Base-by-base conservation (phyloP, 2,797 vertebrate genomes). In the Tarsius wallacei region DNA sequence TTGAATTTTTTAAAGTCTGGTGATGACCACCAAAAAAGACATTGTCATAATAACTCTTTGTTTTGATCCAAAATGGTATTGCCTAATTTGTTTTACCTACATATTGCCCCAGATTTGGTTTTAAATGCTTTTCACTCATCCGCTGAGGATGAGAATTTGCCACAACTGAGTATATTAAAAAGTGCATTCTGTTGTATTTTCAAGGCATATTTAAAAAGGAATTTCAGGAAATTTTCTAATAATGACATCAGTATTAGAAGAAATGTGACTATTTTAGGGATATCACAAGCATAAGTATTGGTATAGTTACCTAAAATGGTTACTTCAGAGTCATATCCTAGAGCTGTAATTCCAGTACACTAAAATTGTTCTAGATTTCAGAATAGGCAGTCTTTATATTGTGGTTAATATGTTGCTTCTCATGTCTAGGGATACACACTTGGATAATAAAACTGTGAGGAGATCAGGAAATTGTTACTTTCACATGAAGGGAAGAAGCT, bases 291-390 rank as follows among this genome's bases (percentile, higher is more conserved):
- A 26, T 33, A 49, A 53, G 47, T 81, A 36, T 24, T 74, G 49
- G 28, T 78, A 10, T 12, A 73, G 83, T 87, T 84, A 81, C 61
- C 81, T 95, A 88, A 93, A 93, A 71, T 53, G 59, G 36, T 87
- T 85, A 53, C 36, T 66, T 88, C 12, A 70, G 21, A 33, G 28
- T 82, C 12, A 17, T 73, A 26, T 47, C 49, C 22, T 71, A 5
- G 51, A 85, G 16, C 22, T 4, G 6, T 61, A 84, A 74, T 17
- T 68, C 10, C 86, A n/a, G 26, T 42, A 5, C 5, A 19, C 24
- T 59, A 22, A 87, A 82, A 63, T 55, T 88, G 13, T 81, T 5
- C 55, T 71, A 21, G 24, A 42, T 88, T 93, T 85, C 24, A 49
- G 71, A 81, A 81, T 63, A 87, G 63, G 33, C n/a, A 49, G 0